These are phyloP conservation scores for Ctenoplectra terminalis DNA, from an alignment of 1,140 invertebrate species.

Conservation along the genomic window DNA sequence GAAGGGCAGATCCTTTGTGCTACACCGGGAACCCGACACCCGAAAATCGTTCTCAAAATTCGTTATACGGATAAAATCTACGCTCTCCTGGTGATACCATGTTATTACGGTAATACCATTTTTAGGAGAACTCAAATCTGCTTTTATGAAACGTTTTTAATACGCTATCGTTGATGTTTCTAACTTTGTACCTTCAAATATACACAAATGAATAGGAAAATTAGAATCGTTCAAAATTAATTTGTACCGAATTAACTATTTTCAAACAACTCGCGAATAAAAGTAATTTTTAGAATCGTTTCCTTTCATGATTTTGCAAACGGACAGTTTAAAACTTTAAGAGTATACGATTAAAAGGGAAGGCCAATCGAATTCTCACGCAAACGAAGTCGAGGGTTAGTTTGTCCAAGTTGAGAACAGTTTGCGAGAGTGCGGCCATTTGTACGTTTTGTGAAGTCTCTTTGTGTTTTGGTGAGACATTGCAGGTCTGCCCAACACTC, in stretches of 20 bases:
- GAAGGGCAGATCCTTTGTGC: conserved; percentile 79
- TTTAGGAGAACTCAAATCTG: neutral
- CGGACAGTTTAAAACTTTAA: too few relatives aligned
- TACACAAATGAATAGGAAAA: too few relatives aligned
- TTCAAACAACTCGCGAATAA: neutral
- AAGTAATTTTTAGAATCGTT: neutral
- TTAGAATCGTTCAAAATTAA: too few relatives aligned
- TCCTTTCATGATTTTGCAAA: neutral
- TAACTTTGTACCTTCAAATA: too few relatives aligned
- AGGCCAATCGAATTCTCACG: neutral
- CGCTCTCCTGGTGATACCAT: neutral
- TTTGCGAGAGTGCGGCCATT: conserved; percentile 70
- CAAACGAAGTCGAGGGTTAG: neutral
- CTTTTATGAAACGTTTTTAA: neutral
- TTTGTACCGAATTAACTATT: neutral
- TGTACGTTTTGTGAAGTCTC: conserved; percentile 75
- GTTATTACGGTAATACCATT: neutral
- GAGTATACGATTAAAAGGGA: neutral
- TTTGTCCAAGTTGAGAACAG: conserved; percentile 77
- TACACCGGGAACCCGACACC: conserved; percentile 78
- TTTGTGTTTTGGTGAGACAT: conserved; percentile 81
- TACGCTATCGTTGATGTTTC: neutral
- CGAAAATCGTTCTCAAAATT: conserved; percentile 82
- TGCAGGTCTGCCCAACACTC: conserved; percentile 81
- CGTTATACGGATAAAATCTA: conserved; percentile 45